Evolutionary conservation across 2,888 invertebrate genomes (phyloP).

Genomic region (Brachyptera risi): DNA sequence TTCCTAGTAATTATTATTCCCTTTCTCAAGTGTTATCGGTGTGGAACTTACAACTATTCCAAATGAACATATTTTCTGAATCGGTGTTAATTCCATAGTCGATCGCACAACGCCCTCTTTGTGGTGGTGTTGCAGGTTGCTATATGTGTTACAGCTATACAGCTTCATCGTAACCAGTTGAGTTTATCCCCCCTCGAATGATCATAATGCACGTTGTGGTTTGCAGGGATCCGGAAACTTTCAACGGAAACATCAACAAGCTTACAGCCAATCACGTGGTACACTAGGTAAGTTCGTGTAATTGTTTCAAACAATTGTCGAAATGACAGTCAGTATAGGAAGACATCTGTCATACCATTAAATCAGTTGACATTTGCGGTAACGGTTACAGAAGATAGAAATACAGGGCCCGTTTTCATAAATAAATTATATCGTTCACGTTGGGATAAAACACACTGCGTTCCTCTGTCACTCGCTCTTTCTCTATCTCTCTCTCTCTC

Average conservation of each 20-base stretch:
- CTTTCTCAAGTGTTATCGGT: too few relatives aligned
- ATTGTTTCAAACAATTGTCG: constrained; percentile 12
- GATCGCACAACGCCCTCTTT: too few relatives aligned
- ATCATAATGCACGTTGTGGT: background rate
- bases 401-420: background rate
- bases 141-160: too few relatives aligned
- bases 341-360: constrained; percentile 12
- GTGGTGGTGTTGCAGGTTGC: too few relatives aligned
- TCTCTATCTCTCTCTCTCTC: too few relatives aligned
- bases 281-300: background rate
- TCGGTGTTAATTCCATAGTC: too few relatives aligned
- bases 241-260: background rate
- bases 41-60: too few relatives aligned
- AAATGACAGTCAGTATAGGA: background rate
- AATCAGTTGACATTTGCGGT: constrained; percentile 12
- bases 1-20: too few relatives aligned
- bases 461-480: too few relatives aligned
- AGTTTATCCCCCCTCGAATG: background rate
- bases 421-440: background rate
- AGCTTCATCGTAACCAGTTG: too few relatives aligned
- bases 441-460: too few relatives aligned
- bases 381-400: background rate
- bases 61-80: too few relatives aligned
- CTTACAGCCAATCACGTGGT: constrained; percentile 1
- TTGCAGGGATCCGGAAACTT: background rate